Evolutionary conservation across 1,140 invertebrate genomes (phyloP), one percentile per base, ranked within the genome.

Genomic region (Daktulosphaira vitifoliae): DNA sequence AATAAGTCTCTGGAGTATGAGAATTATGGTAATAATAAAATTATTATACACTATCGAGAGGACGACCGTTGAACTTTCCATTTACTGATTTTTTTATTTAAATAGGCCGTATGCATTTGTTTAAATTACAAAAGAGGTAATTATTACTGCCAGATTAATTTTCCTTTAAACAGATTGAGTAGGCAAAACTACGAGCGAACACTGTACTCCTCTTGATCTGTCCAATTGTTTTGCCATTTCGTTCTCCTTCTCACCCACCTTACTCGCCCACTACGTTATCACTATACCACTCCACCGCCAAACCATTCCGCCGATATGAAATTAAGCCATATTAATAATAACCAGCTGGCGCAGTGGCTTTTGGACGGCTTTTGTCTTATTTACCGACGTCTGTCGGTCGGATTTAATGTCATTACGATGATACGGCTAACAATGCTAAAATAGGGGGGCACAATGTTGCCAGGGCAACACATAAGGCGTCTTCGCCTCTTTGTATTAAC

Each of bases 351-450:
- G 42, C 56, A 29, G 16, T 62, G 42, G 56, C 42, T 62, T 62
- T 62, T 46, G 42, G 56, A 16, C 16, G 39, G 56, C 56, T 25
- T 62, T 62, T 62, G 56, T 62, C 56, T 62, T 62, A 62, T 62
- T 62, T 62, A 62, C 56, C 56, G 56, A 62, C 42, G 56, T 62
- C 56, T 62, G 56, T 62, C 42, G 56, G 56, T 33, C 56, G 56
- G 56, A 62, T 62, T 62, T 62, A 62, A 62, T 62, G 56, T 62
- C 56, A 48, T 62, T 62, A 62, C 56, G 56, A 62, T 46, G 56
- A 62, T 62, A 62, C 56, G 25, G 56, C 56, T 33, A 48, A 62
- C 56, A 62, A 62, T 62, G 26, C 22, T 8, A 4, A 18, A n/a
- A 22, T 20, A 15, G n/a, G 38, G 39, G 23, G 42, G 29, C 18